These are phyloP conservation scores for Porites australiensis DNA, from an alignment of 64 coral and sea anemone genomes.

Conservation along the genomic window DNA sequence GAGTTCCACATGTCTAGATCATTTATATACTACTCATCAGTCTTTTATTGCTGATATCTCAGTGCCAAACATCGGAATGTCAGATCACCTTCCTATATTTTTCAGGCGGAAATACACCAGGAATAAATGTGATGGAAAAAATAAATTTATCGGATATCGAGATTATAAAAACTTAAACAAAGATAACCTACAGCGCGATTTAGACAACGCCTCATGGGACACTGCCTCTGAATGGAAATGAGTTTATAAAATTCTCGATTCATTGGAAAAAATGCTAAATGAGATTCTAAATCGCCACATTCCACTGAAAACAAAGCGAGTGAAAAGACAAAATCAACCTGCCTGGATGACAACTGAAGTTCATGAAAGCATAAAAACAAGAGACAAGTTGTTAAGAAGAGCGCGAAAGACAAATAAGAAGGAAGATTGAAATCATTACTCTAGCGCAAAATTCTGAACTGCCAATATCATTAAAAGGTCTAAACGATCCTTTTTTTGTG, in stretches of 20 bases:
- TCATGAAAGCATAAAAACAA: neutral
- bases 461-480: constrained; percentile 36
- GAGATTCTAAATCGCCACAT: constrained; percentile 19
- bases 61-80: constrained; percentile 65
- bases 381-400: constrained; percentile 56
- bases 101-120: constrained; percentile 58
- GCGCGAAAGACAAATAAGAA: neutral
- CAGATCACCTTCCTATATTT: constrained; percentile 73
- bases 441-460: neutral
- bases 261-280: constrained; percentile 32
- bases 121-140: neutral
- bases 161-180: constrained; percentile 64
- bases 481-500: constrained; percentile 48
- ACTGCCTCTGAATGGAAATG: neutral
- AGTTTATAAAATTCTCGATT: constrained; percentile 30
- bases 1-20: constrained; percentile 55
- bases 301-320: constrained; percentile 44
- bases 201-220: constrained; percentile 43
- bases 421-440: constrained; percentile 35
- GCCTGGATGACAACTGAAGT: constrained; percentile 59
- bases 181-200: neutral
- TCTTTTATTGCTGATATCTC: constrained; percentile 7
- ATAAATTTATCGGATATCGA: constrained; percentile 1
- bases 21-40: constrained; percentile 21
- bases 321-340: constrained; percentile 47